Conservation (phyloP, 2,113 vertebrate genomes). For the Delphinus delphis region DNA sequence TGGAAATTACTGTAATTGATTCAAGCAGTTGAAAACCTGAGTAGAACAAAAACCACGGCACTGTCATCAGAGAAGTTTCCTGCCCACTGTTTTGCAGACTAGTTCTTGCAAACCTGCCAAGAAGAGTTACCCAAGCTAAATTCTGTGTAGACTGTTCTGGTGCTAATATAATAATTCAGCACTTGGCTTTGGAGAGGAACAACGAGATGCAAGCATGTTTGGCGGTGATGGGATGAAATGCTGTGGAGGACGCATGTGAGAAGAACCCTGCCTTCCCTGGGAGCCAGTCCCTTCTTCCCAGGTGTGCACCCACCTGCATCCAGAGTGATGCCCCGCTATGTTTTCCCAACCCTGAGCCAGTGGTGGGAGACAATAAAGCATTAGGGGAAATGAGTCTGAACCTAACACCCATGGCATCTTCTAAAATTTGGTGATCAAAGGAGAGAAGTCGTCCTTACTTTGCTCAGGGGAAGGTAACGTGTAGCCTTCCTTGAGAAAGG, state of each 20-base stretch:
- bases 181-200: not conserved
- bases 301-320: rapidly evolving
- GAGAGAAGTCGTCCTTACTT: not conserved
- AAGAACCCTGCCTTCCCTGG: not conserved
- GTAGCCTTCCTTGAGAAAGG: not conserved
- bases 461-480: not conserved
- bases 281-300: not conserved
- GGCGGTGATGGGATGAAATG: not conserved
- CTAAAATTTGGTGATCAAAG: not conserved
- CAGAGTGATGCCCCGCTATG: not conserved
- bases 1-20: not conserved
- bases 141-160: not conserved
- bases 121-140: not conserved
- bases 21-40: not conserved
- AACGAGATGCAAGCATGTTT: not conserved
- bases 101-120: not conserved
- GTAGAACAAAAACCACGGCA: not conserved
- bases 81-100: not conserved
- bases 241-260: not conserved
- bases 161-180: not conserved
- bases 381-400: not conserved
- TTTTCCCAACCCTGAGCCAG: not conserved
- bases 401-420: not conserved
- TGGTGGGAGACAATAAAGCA: not conserved
- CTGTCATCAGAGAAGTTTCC: not conserved